Conservation (phyloP, 1,140 invertebrate genomes). For the Whitmania pigra region DNA sequence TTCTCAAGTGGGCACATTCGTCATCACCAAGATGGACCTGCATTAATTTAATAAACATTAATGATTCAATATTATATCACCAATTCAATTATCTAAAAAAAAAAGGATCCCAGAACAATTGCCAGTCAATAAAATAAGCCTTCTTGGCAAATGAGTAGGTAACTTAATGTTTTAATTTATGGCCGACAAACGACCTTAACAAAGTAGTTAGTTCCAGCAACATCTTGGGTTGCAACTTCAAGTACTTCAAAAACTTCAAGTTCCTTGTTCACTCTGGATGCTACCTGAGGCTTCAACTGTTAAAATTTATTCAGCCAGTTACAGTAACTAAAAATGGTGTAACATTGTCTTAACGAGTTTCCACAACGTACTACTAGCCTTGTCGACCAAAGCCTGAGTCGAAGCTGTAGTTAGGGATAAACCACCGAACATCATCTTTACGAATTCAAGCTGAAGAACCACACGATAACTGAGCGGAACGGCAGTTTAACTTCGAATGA, state of each 20-base stretch:
- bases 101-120: too few relatives aligned
- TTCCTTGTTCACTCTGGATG: slow-evolving; percentile 9
- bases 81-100: too few relatives aligned
- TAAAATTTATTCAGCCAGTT: neutral
- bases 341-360: neutral
- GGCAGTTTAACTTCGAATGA: too few relatives aligned
- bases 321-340: too few relatives aligned
- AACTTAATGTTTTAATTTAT: too few relatives aligned
- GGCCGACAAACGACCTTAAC: slow-evolving; percentile 19
- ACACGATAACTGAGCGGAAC: too few relatives aligned
- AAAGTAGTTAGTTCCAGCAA: slow-evolving; percentile 16
- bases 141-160: too few relatives aligned
- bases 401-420: neutral
- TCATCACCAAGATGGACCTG: slow-evolving; percentile 16
- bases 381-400: slow-evolving; percentile 1
- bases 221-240: slow-evolving; percentile 9
- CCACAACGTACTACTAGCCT: neutral
- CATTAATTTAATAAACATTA: neutral
- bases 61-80: neutral
- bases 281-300: slow-evolving; percentile 9
- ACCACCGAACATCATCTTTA: slow-evolving; percentile 8
- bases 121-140: too few relatives aligned
- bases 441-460: neutral
- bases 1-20: slow-evolving; percentile 10
- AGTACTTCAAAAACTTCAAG: slow-evolving; percentile 6